These are phyloP conservation scores for Lycorma delicatula DNA, from an alignment of 1,140 invertebrate species.

Conservation along the genomic window DNA sequence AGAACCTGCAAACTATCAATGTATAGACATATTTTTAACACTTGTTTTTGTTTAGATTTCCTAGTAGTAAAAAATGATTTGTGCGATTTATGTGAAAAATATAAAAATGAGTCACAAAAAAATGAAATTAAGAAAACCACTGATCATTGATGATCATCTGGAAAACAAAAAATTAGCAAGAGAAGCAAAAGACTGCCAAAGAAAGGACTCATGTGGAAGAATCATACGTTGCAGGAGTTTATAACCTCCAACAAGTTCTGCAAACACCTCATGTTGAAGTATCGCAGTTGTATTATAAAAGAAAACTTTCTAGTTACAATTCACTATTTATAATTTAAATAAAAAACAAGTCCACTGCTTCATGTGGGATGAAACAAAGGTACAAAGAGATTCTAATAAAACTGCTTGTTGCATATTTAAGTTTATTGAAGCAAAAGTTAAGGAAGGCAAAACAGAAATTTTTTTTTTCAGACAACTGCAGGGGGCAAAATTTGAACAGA, in stretches of 20 bases:
- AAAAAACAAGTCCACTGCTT: not conserved
- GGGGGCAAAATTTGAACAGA: not conserved
- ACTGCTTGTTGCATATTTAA: not conserved
- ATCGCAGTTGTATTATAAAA: not conserved
- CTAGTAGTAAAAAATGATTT: too few relatives aligned
- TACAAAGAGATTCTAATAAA: not conserved
- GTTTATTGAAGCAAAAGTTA: not conserved
- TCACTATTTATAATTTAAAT: not conserved
- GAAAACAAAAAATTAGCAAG: not conserved
- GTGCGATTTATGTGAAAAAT: too few relatives aligned
- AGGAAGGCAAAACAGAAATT: not conserved
- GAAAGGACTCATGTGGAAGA: not conserved
- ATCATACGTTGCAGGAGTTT: not conserved
- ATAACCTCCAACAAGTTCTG: not conserved
- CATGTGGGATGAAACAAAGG: not conserved
- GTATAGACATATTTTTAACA: too few relatives aligned
- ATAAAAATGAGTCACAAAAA: too few relatives aligned
- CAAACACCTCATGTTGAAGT: not conserved
- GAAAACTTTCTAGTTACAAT: not conserved
- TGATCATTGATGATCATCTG: not conserved
- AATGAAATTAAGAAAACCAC: too few relatives aligned
- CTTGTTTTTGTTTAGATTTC: too few relatives aligned
- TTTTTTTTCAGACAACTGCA: not conserved
- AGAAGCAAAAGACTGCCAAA: not conserved
- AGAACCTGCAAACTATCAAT: too few relatives aligned